phyloP scores from a whole-genome alignment of 64 coral and sea anemone species.

The Platygyra sinensis region DNA sequence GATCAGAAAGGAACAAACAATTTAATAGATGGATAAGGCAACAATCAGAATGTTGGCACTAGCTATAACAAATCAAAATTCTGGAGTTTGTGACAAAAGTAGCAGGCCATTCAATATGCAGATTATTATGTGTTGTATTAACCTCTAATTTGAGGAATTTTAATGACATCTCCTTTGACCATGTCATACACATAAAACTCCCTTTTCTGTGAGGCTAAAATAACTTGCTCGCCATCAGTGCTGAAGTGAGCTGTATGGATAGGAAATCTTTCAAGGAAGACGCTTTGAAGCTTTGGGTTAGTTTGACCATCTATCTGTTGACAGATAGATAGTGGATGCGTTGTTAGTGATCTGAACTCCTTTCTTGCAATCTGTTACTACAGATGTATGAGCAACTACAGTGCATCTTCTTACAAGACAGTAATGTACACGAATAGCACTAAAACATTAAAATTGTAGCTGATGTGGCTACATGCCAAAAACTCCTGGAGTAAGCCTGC shows the following conservation, averaged over 20 bases:
- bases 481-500: too few relatives aligned
- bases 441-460: too few relatives aligned
- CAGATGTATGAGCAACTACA: too few relatives aligned
- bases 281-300: slow-evolving; percentile 90
- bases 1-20: too few relatives aligned
- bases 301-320: slow-evolving; percentile 90
- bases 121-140: neutral
- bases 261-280: slow-evolving; percentile 86
- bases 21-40: too few relatives aligned
- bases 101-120: neutral
- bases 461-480: too few relatives aligned
- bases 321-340: neutral
- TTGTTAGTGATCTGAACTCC: too few relatives aligned
- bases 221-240: slow-evolving; percentile 89
- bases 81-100: neutral
- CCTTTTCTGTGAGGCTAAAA: slow-evolving; percentile 80
- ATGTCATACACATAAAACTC: slow-evolving; percentile 96
- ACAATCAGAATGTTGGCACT: too few relatives aligned
- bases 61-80: neutral
- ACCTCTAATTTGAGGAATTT: slow-evolving; percentile 95
- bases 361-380: too few relatives aligned
- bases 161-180: slow-evolving; percentile 78
- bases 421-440: too few relatives aligned
- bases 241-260: slow-evolving; percentile 93
- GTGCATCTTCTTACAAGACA: too few relatives aligned